Base-by-base conservation (phyloP, 2,113 vertebrate genomes). In the Jacana jacana region DNA sequence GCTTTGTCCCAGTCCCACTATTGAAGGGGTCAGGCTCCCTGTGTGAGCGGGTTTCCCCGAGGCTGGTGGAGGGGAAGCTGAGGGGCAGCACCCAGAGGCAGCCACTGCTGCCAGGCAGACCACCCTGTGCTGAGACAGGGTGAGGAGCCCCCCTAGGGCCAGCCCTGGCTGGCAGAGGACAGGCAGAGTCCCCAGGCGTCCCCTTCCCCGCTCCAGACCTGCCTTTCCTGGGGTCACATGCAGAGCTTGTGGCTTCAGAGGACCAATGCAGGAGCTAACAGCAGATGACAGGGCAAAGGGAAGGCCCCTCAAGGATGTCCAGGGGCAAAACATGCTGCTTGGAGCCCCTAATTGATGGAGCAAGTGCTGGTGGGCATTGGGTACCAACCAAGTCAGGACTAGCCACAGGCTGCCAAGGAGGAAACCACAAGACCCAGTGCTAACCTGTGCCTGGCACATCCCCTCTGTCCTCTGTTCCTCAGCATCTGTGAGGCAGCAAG, bases 1-100 rank as follows among this genome's bases (percentile, higher is more conserved):
- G 0, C 68, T 52, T 17, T 1, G 2, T 70, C 61, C 71, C n/a
- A 6, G 61, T 7, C n/a, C 0, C 2, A 24, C 22, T 24, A 31
- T 33, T 7, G 55, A 10, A 31, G 33, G 57, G 78, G 10, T 75
- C 71, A 12, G 80, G 86, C 8, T 78, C 42, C 39, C 60, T 3
- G 2, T 4, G 15, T 6, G 42, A 76, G 19, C 4, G 46, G 51
- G 14, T 40, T 73, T 54, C 27, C 49, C 3, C 0, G 19, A 52
- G 72, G 61, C 46, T 52, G n/a, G 9, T 10, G 25, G 42, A 13
- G 17, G 64, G 27, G 60, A 69, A 48, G 58, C 42, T 81, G 84
- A 39, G 55, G 33, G 83, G 49, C 84, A 91, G 89, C 65, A 35
- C 37, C 42, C 18, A 6, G 66, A 39, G 79, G 86, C 75, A 92